Evolutionary conservation across 1,140 invertebrate genomes (phyloP), one percentile per base, ranked within the genome.

Genomic region (Pseudomyrmex pallidus): DNA sequence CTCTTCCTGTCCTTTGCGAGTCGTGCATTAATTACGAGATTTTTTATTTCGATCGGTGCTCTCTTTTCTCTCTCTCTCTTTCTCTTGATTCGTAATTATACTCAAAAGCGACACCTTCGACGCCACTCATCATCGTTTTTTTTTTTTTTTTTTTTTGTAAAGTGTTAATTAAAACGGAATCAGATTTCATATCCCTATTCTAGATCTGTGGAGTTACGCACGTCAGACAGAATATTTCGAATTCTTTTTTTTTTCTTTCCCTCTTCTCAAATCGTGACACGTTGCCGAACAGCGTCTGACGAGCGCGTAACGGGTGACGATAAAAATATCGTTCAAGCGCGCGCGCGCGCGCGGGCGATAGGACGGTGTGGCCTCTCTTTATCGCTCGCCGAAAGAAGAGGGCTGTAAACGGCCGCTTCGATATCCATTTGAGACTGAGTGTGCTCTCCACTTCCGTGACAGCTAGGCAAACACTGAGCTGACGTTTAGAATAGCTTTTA

Each of bases 401-500:
- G 73, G 66, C 88, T 86, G 87, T 86, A 84, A 91, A 80, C 91
- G 80, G 86, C 89, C 89, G 85, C 89, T 91, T 90, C 90, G 90
- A 90, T 91, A 91, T 90, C 88, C 89, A 90, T 90, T 91, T 83
- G 78, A 82, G 86, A 70, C 77, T 66, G 78, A 88, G 86, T 85
- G 83, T 88, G 86, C 87, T 84, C 87, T 91, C 80, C 87, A 86
- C 83, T 85, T 87, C 84, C 87, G 70, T 93, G 92, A 93, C 92
- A 93, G 92, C 91, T 92, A 93, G 90, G 87, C 88, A 93, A 92
- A 92, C 91, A 92, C 77, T 78, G 88, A 57, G 64, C 87, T 92
- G 92, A 92, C 91, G 85, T 92, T 92, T 91, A 90, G 90, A 92
- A 92, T 92, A 92, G 90, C 92, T 92, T 92, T 92, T 93, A 93